Percentiles rank a stretch among this genome's conserved stretches.
These are phyloP conservation scores for Stigmatopora argus DNA, from an alignment of 2,113 vertebrate genomes.

Conservation along the genomic window DNA sequence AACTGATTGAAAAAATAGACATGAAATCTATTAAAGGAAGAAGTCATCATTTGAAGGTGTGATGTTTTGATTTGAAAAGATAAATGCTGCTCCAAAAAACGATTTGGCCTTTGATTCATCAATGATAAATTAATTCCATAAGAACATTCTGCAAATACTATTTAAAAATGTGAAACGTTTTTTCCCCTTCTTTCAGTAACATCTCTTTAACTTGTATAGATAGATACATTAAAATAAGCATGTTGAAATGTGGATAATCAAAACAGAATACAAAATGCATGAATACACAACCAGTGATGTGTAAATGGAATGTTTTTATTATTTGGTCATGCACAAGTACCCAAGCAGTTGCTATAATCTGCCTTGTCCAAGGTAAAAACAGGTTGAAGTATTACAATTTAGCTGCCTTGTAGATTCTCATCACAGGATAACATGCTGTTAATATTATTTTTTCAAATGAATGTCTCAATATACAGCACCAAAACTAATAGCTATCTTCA, in stretches of 20 bases:
- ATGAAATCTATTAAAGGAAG: neutral
- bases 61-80: neutral
- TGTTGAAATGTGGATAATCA: neutral
- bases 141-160: neutral
- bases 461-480: slow-evolving; percentile 10
- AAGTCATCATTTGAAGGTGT: neutral
- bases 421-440: slow-evolving; percentile 29
- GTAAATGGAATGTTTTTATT: slow-evolving; percentile 58
- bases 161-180: too few relatives aligned
- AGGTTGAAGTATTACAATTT: slow-evolving; percentile 33
- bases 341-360: slow-evolving; percentile 37
- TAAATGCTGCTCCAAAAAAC: neutral
- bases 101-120: neutral
- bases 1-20: neutral
- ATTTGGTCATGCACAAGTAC: slow-evolving; percentile 62
- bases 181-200: neutral
- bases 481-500: slow-evolving; percentile 13
- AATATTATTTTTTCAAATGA: slow-evolving; percentile 12
- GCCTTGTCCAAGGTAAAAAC: slow-evolving; percentile 27
- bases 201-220: neutral
- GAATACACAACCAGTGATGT: neutral
- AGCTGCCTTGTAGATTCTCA: slow-evolving; percentile 55
- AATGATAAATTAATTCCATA: neutral
- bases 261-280: slow-evolving; percentile 1
- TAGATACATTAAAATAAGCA: neutral